Evolutionary conservation across 2,888 invertebrate genomes (phyloP), one percentile per base, ranked within the genome.

Genomic region (Venusia cambrica): DNA sequence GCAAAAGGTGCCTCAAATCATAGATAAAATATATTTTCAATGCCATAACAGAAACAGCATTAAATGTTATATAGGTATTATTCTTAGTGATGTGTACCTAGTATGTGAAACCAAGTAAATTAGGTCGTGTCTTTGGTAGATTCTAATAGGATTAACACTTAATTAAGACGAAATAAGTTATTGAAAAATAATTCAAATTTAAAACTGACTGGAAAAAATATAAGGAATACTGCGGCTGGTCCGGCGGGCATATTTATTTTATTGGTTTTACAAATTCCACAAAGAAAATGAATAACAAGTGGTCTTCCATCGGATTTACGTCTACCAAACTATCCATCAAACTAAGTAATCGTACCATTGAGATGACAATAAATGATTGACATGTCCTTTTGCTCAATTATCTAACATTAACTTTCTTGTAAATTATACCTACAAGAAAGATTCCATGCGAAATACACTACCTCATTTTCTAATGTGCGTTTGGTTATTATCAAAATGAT

Each of bases 1-100:
- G 62, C 63, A 72, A 71, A n/a, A 66, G 75, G 80, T 85, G 84
- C 84, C 84, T 84, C 70, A 73, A 73, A 67, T 64, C 60, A 72
- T 69, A 73, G 55, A 72, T 63, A 69, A 60, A 57, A 72, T 83
- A 80, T 80, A 74, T 83, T 73, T 83, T 71, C 75, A 77, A 74
- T 54, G 52, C 57, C 69, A 72, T 59, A 53, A 57, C 22, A 29
- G 29, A 27, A 41, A 38, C 21, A 27, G 22, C 37, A 33, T 36
- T 28, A 56, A 51, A 38, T 60, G 54, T 50, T 39, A 57, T 61
- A 62, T 51, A 59, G 51, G 59, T 60, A 60, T 61, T 57, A 55
- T 54, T 44, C 39, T 43, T 54, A 56, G 49, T 52, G 32, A 49
- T 33, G 16, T 16, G 50, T 37, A 41, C 45, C 40, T 48, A 50